Percentiles rank a stretch among this genome's conserved stretches.
phyloP scores from a whole-genome alignment of 2,113 vertebrate genomes.

The Chamaetylas fuelleborni region DNA sequence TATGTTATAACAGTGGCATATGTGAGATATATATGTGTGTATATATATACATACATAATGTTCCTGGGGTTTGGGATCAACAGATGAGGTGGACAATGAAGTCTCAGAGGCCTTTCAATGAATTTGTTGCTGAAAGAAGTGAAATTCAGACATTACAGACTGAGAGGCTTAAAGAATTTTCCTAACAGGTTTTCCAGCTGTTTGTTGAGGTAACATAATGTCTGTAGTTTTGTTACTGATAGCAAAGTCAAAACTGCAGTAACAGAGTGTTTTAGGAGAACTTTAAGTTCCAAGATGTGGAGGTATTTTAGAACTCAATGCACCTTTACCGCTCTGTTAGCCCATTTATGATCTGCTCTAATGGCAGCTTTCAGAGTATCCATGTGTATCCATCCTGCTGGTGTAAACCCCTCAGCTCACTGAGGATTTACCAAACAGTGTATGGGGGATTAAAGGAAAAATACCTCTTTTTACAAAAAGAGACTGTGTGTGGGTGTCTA shows the following conservation, averaged over 20 bases:
- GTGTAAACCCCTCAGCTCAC: background rate
- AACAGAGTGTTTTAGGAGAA: background rate
- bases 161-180: background rate
- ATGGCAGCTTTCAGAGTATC: background rate
- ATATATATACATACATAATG: too few species aligned
- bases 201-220: background rate
- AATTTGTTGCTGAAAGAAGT: background rate
- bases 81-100: background rate
- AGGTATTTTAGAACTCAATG: background rate
- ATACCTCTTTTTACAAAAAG: background rate
- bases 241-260: background rate
- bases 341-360: background rate
- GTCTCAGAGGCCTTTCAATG: background rate
- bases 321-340: background rate
- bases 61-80: background rate
- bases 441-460: background rate
- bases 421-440: background rate
- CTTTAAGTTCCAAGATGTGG: background rate
- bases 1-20: accelerated
- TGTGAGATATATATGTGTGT: accelerated
- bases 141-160: background rate
- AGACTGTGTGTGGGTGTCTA: background rate
- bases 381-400: background rate
- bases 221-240: background rate
- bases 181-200: background rate